phyloP scores from a whole-genome alignment of 1,140 invertebrate species.

The Drosophila equinoxialis region DNA sequence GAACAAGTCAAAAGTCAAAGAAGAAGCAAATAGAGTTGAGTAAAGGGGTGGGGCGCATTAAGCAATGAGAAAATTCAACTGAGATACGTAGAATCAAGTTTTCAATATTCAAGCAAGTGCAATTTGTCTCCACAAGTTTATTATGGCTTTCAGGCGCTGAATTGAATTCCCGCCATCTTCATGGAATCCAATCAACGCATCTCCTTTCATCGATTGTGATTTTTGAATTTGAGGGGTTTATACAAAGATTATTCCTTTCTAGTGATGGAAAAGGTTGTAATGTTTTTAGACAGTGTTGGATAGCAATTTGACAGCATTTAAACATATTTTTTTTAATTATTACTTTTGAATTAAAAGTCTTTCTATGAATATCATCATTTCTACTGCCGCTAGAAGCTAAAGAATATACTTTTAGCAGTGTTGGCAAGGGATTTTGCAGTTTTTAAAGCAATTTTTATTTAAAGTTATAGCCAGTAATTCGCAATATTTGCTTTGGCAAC shows the following conservation, averaged over 20 bases:
- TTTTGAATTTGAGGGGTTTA: not conserved
- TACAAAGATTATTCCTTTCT: too few species aligned
- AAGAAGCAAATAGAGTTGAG: conserved; percentile 17
- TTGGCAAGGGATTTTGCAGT: too few species aligned
- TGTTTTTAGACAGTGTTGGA: too few species aligned
- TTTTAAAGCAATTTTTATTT: not conserved
- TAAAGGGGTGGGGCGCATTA: not conserved
- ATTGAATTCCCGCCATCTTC: not conserved
- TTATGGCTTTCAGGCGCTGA: not conserved
- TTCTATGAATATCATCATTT: too few species aligned
- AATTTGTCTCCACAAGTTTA: not conserved
- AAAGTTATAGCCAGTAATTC: not conserved
- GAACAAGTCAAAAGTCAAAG: conserved; percentile 5
- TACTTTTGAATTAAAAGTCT: too few species aligned
- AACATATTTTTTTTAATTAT: too few species aligned
- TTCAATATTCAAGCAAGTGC: not conserved
- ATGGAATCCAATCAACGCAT: not conserved
- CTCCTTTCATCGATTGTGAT: not conserved
- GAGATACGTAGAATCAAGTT: conserved; percentile 1
- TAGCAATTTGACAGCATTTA: too few species aligned
- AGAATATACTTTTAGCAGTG: too few species aligned
- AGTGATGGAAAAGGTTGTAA: too few species aligned
- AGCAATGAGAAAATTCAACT: not conserved
- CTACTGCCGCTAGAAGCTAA: too few species aligned
- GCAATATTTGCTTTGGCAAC: not conserved